Evolutionary conservation across 2,888 invertebrate genomes (phyloP).

Genomic region (Aleiodes testaceus): DNA sequence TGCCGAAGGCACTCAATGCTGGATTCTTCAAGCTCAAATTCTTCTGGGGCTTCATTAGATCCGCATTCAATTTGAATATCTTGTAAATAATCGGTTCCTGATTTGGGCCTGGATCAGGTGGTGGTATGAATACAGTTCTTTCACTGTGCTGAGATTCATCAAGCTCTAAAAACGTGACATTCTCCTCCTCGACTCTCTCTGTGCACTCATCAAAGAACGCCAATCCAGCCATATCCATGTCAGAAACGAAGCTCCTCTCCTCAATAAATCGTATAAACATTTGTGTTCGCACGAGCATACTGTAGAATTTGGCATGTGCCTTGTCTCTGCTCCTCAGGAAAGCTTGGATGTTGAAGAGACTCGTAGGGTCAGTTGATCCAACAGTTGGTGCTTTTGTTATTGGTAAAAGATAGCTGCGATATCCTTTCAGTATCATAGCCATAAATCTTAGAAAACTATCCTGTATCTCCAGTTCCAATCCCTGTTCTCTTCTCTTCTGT

Average conservation of each 20-base stretch:
- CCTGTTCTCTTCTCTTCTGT: slow-evolving; percentile 77
- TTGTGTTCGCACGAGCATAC: slow-evolving; percentile 92
- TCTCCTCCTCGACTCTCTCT: slow-evolving; percentile 79
- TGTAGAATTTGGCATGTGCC: slow-evolving; percentile 91
- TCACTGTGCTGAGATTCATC: slow-evolving; percentile 87
- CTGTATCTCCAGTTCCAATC: slow-evolving; percentile 94
- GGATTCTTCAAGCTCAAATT: slow-evolving; percentile 66
- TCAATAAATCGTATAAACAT: slow-evolving; percentile 99
- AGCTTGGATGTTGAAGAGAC: slow-evolving; percentile 93
- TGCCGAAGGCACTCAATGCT: slow-evolving; percentile 67
- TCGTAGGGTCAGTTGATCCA: slow-evolving; percentile 95
- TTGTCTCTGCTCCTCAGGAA: slow-evolving; percentile 93
- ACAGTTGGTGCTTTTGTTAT: slow-evolving; percentile 95
- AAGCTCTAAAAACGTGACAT: slow-evolving; percentile 81
- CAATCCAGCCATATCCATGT: slow-evolving; percentile 92
- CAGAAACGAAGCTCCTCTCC: slow-evolving; percentile 98
- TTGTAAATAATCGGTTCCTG: slow-evolving; percentile 73
- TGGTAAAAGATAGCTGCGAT: slow-evolving; percentile 89
- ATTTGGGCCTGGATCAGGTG: slow-evolving; percentile 84
- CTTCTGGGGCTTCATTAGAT: slow-evolving; percentile 74
- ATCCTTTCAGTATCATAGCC: slow-evolving; percentile 93
- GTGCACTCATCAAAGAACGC: slow-evolving; percentile 98
- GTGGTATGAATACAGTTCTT: slow-evolving; percentile 94
- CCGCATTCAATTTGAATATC: slow-evolving; percentile 79
- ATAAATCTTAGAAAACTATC: slow-evolving; percentile 97